Percentiles rank a stretch among this genome's conserved stretches.
phyloP scores from a whole-genome alignment of 2,797 vertebrate species.

The Gymnothorax javanicus region DNA sequence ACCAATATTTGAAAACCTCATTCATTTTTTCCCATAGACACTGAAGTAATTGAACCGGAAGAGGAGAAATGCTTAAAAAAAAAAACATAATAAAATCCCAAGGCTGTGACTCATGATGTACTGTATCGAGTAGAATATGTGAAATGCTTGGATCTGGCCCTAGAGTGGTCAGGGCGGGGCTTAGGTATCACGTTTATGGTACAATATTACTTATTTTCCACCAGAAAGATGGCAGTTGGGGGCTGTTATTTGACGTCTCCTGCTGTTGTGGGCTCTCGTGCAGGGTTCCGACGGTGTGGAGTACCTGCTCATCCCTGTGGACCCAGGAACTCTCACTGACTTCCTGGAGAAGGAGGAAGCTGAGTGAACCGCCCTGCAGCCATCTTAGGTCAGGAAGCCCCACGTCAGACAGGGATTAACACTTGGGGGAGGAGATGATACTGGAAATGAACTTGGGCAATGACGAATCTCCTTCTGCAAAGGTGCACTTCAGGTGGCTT shows the following conservation, averaged over 20 bases:
- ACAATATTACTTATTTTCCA: no score
- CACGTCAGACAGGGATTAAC: background rate
- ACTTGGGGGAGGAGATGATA: background rate
- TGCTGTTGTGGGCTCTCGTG: slow-evolving; percentile 33
- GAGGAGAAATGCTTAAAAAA: no score
- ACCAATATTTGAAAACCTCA: no score
- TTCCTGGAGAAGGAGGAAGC: slow-evolving; percentile 88
- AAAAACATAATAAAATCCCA: no score
- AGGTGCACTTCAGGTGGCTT: background rate
- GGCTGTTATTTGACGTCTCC: background rate
- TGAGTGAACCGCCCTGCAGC: slow-evolving; percentile 59
- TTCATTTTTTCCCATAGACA: no score
- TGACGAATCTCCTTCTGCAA: background rate
- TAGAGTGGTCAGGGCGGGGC: no score
- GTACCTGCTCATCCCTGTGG: slow-evolving; percentile 87
- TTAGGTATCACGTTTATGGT: no score
- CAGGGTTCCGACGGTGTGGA: slow-evolving; percentile 94
- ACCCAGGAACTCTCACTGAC: slow-evolving; percentile 80
- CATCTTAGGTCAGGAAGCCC: background rate
- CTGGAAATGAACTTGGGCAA: background rate
- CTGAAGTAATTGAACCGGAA: no score
- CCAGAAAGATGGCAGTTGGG: no score
- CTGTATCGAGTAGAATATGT: no score
- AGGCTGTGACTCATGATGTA: no score
- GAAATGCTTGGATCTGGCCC: no score